Base-by-base conservation (phyloP, 2,797 vertebrate species). In the Miichthys miiuy region DNA sequence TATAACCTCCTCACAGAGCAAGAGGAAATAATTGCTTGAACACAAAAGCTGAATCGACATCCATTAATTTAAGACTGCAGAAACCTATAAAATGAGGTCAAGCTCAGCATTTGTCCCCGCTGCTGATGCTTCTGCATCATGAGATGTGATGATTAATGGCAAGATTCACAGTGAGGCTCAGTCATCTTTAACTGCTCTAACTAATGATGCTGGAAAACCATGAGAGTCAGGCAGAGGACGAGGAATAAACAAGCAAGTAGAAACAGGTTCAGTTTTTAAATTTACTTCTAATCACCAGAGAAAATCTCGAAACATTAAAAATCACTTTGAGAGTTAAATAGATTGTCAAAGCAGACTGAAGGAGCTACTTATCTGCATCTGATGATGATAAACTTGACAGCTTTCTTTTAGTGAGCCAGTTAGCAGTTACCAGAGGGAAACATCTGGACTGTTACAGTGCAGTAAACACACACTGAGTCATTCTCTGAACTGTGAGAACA, bases 401-500 rank as follows among this genome's bases (percentile, higher is more conserved):
- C 21, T 75, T 21, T 66, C 50, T 9, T 55, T 68, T 63, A 77
- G 12, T 68, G 63, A 63, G 34, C 76, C 62, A 60, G 14, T 71
- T 18, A 23, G 46, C 25, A 63, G 14, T 41, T 48, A 84, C 83
- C 61, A 82, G 74, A 81, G 54, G 71, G 66, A 80, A 89, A 85
- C 87, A 93, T 90, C 88, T 91, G 87, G 76, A 70, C 72, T 0
- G 70, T 79, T 63, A 77, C 3, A 1, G 51, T 64, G 62, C 67
- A 64, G 76, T 57, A 87, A 88, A 85, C 76, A 73, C 79, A 88
- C 83, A 67, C 84, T 57, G 71, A 66, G 46, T 73, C 63, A 62
- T 61, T 84, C 50, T 73, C 48, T 62, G 46, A 82, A 64, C 79
- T 87, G 87, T 79, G 79, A 88, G 84, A 88, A 81, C 82, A 89